phyloP scores from a whole-genome alignment of 2,888 invertebrate genomes.

The Deroplatys truncata region DNA sequence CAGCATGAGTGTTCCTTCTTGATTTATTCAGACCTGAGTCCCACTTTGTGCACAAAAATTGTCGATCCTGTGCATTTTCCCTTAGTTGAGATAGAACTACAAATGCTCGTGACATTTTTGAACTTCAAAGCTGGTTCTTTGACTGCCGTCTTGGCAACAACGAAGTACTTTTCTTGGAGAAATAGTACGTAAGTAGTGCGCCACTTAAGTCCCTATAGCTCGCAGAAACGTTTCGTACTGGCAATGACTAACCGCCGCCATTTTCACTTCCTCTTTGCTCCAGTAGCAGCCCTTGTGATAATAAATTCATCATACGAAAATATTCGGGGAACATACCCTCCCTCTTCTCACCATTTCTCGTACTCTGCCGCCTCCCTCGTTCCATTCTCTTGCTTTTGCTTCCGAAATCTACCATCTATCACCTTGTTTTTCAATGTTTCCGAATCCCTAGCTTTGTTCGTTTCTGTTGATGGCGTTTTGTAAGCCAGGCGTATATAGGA shows the following conservation, averaged over 20 bases:
- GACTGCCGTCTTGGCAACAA: neutral
- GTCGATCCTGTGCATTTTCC: no score
- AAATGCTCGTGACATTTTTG: no score
- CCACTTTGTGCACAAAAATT: no score
- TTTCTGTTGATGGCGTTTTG: slow-evolving; percentile 8
- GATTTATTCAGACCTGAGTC: no score
- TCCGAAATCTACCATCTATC: slow-evolving; percentile 16
- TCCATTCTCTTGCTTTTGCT: slow-evolving; percentile 15
- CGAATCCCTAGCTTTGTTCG: slow-evolving; percentile 9
- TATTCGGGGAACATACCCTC: slow-evolving; percentile 5
- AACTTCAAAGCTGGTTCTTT: neutral
- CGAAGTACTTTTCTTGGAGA: neutral
- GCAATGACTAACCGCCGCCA: slow-evolving; percentile 26
- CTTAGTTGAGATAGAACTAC: no score
- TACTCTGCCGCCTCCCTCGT: neutral
- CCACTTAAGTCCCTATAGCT: neutral
- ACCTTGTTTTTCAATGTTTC: slow-evolving; percentile 18
- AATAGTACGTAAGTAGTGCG: neutral
- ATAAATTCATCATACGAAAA: slow-evolving; percentile 25
- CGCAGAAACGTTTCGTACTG: neutral
- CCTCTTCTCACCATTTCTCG: slow-evolving; percentile 1
- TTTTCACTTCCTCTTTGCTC: slow-evolving; percentile 23
- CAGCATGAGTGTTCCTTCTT: no score
- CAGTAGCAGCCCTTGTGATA: slow-evolving; percentile 21
- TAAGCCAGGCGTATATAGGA: neutral